Evolutionary conservation across 1,140 invertebrate species (phyloP), one percentile per base, ranked within the genome.

Genomic region (Bombus pascuorum): DNA sequence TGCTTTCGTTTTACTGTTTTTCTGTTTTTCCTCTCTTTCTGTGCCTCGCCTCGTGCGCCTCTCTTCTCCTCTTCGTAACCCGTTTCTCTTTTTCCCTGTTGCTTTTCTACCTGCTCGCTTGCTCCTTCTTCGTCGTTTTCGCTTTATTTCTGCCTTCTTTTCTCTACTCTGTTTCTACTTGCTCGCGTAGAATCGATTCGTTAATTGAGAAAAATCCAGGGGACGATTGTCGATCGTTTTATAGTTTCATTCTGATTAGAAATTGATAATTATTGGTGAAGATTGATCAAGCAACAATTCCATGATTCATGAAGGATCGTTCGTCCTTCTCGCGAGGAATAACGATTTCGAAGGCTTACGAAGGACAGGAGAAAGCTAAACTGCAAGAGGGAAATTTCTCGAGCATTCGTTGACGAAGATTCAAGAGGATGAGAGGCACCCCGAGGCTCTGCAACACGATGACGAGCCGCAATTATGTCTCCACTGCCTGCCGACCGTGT

Each of bases 381-480:
- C 25, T 62, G 73, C 13, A 37, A 65, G 39, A 72, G 53, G 62
- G 75, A 81, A 73, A 59, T 65, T 18, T 74, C 32, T 25, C 22
- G 32, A 34, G 70, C 28, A 65, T 73, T 37, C 37, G 70, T 65
- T n/a, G 81, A 87, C 68, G 68, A 71, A 39, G 37, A 39, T 71
- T 39, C 68, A 68, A 77, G 65, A 86, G 83, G 86, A 83, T 83
- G 86, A 83, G 87, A 90, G 85, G 75, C 86, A 87, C 89, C 93
- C 89, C 74, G 85, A 82, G 92, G 88, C 12, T 8, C 89, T 68
- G 90, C 89, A 90, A 87, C 91, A 90, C 92, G 94, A 95, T 94
- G 94, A 94, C 92, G 91, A 92, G 92, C 93, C 90, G 92, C 94
- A 94, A 95, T 94, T 95, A 95, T 93, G 93, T 94, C 94, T 93